These are phyloP conservation scores for Balaeniceps rex DNA, from an alignment of 2,113 vertebrate genomes.

Conservation along the genomic window DNA sequence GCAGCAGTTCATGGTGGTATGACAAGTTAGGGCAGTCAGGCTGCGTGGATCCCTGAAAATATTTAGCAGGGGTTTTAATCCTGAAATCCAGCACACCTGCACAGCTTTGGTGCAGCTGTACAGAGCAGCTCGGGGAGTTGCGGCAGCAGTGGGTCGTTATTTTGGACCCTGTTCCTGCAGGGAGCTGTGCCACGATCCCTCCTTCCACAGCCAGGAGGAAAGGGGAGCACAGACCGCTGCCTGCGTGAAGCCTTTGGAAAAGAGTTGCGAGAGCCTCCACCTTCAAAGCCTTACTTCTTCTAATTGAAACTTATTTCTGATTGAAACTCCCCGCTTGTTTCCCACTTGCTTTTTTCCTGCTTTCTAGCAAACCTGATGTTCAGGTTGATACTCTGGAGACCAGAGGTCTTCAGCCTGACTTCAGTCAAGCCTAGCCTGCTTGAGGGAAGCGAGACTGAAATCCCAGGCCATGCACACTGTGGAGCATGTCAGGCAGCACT, in stretches of 20 bases:
- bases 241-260: neutral
- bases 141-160: neutral
- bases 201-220: neutral
- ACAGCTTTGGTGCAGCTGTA: neutral
- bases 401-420: neutral
- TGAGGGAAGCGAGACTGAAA: neutral
- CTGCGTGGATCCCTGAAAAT: neutral
- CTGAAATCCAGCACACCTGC: neutral
- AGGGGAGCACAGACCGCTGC: neutral
- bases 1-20: neutral
- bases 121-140: neutral
- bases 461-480: rapidly evolving
- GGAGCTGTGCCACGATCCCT: neutral
- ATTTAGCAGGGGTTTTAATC: neutral
- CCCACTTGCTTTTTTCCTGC: neutral
- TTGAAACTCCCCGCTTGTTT: neutral
- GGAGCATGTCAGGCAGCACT: rapidly evolving
- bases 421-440: neutral
- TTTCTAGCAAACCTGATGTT: neutral
- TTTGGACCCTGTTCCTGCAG: neutral
- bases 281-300: neutral
- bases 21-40: neutral
- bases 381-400: neutral
- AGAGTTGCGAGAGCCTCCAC: neutral
- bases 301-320: neutral